Percentiles rank a stretch among this genome's conserved stretches.
Evolutionary conservation across 1,140 invertebrate species (phyloP).

Genomic region (Aradophagus sp.): DNA sequence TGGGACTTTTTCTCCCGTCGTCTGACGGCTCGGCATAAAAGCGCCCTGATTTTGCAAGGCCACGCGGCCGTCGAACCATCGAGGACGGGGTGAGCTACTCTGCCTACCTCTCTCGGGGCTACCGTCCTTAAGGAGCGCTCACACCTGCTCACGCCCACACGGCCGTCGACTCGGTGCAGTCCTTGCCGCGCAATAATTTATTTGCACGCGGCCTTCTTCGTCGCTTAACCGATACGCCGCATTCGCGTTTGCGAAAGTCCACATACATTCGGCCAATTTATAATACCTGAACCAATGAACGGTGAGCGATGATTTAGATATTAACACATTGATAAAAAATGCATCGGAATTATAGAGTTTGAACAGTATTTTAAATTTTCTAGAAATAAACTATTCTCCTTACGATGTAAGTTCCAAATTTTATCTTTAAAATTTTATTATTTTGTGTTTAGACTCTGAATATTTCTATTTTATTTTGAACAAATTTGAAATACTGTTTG

Average conservation of each 20-base stretch:
- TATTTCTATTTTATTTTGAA: too few relatives aligned
- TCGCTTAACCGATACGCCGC: constrained; percentile 27
- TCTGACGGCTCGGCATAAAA: constrained; percentile 44
- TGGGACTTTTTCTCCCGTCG: constrained; percentile 33
- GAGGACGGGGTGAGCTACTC: constrained; percentile 72
- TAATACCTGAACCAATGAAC: constrained; percentile 6
- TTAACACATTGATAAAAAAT: constrained; percentile 9
- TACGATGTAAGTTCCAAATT: too few relatives aligned
- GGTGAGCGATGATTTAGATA: background rate
- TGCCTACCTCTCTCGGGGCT: constrained; percentile 58
- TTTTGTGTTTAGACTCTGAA: too few relatives aligned
- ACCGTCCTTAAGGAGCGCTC: constrained; percentile 62
- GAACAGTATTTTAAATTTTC: too few relatives aligned
- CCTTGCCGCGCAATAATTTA: constrained; percentile 60
- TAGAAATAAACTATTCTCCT: too few relatives aligned
- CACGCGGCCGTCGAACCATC: constrained; percentile 71
- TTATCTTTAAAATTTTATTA: too few relatives aligned
- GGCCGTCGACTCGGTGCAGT: constrained; percentile 37
- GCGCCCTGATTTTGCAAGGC: constrained; percentile 72
- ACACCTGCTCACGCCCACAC: constrained; percentile 59
- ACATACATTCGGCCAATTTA: constrained; percentile 36
- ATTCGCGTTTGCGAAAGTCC: constrained; percentile 46
- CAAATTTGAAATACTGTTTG: too few relatives aligned
- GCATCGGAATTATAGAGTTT: too few relatives aligned
- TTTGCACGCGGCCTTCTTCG: constrained; percentile 62